Base-by-base conservation (phyloP, 2,113 vertebrate species). In the Xyrauchen texanus region DNA sequence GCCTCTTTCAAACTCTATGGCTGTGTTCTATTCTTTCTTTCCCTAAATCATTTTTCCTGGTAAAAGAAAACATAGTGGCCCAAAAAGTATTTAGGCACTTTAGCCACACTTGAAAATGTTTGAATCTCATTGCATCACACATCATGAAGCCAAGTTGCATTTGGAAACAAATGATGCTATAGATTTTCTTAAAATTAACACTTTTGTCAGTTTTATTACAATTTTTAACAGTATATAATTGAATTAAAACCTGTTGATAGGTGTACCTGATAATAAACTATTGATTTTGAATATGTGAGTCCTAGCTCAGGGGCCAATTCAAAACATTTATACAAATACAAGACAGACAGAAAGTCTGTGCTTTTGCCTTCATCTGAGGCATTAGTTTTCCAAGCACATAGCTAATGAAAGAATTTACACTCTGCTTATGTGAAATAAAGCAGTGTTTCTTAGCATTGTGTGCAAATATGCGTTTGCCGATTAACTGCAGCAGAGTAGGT, bases 251-350 rank as follows among this genome's bases (percentile, higher is more conserved):
- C 21, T 34, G 21, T 34, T 34, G 21, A 34, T 1, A 34, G 21
- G 21, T 34, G 21, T 34, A 3, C 21, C 58, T 76, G 10, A 76
- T 70, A 65, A 58, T 71, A 66, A 65, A 51, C 60, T 69, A 76
- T 70, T 70, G 77, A 79, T 79, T 76, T 64, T 76, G 47, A 74
- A 78, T 74, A 62, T 11, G 42, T 1, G 9, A 71, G 61, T 21
- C 62, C 21, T 34, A 34, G 21, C 21, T 34, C 46, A 61, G n/a
- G 2, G n/a, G n/a, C n/a, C 51, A 60, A 9, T 45, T 34, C 34
- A 77, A 67, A 77, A 57, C 70, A 58, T 0, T 13, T 13, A 82
- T 52, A 72, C 60, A 58, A 60, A 60, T 62, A 51, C 7, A 10
- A 21, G 21, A 58, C 9, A 58, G 42, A 16, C 42, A 69, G 45